A percentile compares a stretch with the other conserved stretches of the same genome.
These are phyloP conservation scores for Thunnus albacares DNA, from an alignment of 2,797 vertebrate species.

Conservation along the genomic window DNA sequence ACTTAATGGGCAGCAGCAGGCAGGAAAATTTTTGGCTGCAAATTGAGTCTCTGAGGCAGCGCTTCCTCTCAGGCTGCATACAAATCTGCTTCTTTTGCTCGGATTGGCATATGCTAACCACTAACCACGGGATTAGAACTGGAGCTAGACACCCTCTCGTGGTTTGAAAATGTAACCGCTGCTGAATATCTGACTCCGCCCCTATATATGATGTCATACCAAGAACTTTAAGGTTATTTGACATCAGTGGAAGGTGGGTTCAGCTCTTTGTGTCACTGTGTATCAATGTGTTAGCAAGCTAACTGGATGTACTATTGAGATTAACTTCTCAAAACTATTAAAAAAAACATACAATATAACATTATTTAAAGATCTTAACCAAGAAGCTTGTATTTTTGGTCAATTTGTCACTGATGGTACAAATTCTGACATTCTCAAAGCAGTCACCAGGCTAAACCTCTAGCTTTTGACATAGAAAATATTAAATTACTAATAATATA, in stretches of 20 bases:
- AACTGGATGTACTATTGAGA: not conserved
- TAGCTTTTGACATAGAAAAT: not conserved
- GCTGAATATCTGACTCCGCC: not conserved
- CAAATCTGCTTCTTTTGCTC: slow-evolving; percentile 11
- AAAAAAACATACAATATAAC: no score
- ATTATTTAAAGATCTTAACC: not conserved
- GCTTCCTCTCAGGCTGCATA: slow-evolving; percentile 12
- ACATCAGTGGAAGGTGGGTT: not conserved
- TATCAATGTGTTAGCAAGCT: no score
- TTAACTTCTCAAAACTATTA: not conserved
- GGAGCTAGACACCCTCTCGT: not conserved
- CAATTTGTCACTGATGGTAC: not conserved
- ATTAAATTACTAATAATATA: no score
- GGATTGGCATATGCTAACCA: not conserved
- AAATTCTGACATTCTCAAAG: no score
- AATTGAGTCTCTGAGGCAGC: slow-evolving; percentile 2
- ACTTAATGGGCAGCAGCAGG: slow-evolving; percentile 13
- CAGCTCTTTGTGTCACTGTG: not conserved
- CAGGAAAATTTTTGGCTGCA: not conserved
- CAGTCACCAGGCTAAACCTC: not conserved
- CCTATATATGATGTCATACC: not conserved
- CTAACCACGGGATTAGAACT: not conserved
- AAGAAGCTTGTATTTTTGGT: not conserved
- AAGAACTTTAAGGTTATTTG: not conserved
- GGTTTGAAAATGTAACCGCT: not conserved